Evolutionary conservation across 2,888 invertebrate genomes (phyloP), one percentile per base, ranked within the genome.

Genomic region (Tachina lurida): DNA sequence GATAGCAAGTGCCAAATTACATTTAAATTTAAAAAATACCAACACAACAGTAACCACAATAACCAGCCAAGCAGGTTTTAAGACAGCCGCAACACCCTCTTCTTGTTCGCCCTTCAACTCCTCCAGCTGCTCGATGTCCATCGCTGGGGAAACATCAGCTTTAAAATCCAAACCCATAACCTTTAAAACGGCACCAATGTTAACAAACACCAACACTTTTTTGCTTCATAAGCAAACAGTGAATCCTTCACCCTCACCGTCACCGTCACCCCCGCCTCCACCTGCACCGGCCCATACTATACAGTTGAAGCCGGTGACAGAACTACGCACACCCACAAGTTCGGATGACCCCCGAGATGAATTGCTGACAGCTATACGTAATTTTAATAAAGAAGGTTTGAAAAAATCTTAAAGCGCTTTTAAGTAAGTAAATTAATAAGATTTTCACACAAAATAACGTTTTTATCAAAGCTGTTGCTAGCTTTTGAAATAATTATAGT

Each of bases 331-430:
- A 58, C 80, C 87, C 13, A 85, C 89, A 19, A 39, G 87, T 22
- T 89, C 91, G 63, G 89, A 92, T 2, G 95, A 96, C 91, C 94
- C 95, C 0, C 93, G 96, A 63, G 95, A 95, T 88, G 94, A 95
- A 89, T 93, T 97, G 47, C 92, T 97, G 91, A 94, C 95, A 70
- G 95, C 96, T 19, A 97, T 97, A 89, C 93, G 96, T 87, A 95
- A 94, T 90, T 96, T 96, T 87, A 95, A 96, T 79, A 91, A 90
- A 3, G 90, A 91, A 10, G 89, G 90, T 65, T 89, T 93, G 13
- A 92, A 92, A 67, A 89, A 89, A 39, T 87, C 89, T 70, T 91
- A 39, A 67, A 60, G 15, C 1, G 10, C 0, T 63, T 63, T 7
- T 31, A 45, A 47, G 43, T 17, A 43, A 17, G 41, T 62, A 62